Evolutionary conservation across 2,797 vertebrate genomes (phyloP), one percentile per base, ranked within the genome.

Genomic region (Hemitrygon akajei): DNA sequence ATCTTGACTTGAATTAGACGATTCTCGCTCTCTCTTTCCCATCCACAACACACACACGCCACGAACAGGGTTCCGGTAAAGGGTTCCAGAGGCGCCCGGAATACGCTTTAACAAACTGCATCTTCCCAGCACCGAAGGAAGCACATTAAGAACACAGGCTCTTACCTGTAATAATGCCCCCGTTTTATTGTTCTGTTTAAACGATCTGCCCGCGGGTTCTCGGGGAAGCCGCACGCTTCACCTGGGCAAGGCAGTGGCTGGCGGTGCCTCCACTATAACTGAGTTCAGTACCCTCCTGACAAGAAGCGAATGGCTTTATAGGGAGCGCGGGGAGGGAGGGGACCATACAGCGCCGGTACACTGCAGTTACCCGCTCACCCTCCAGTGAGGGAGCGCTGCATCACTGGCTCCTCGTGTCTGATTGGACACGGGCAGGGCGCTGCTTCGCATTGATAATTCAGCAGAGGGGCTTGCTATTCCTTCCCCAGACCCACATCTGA

Each of bases 331-430:
- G 77, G 91, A 93, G 95, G 94, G 95, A 95, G 96, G 96, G 96
- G 95, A 95, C 47, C 47, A 4, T 3, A 95, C 96, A 96, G 96
- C 96, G 95, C 96, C 97, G 96, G 97, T 97, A 98, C 96, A 94
- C 97, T 95, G 97, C 97, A 96, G 96, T 97, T 96, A 97, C 95
- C 97, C 95, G 98, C 98, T 98, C 97, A 98, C 98, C 98, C 98
- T 98, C 97, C 97, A 97, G 97, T 96, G 97, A 98, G 96, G 97
- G 96, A 95, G 96, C 95, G 95, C 96, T 95, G 96, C 97, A 97
- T 97, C 97, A 97, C 95, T 66, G 94, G 96, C 97, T 96, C 95
- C 96, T 97, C 96, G 95, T 94, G 96, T 95, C 95, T 96, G 97
- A 98, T 99, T 99, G 98, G 98, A 94, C 96, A 63, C 94, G 79